These are phyloP conservation scores for Callipepla squamata DNA, from an alignment of 2,113 vertebrate species.

Conservation along the genomic window DNA sequence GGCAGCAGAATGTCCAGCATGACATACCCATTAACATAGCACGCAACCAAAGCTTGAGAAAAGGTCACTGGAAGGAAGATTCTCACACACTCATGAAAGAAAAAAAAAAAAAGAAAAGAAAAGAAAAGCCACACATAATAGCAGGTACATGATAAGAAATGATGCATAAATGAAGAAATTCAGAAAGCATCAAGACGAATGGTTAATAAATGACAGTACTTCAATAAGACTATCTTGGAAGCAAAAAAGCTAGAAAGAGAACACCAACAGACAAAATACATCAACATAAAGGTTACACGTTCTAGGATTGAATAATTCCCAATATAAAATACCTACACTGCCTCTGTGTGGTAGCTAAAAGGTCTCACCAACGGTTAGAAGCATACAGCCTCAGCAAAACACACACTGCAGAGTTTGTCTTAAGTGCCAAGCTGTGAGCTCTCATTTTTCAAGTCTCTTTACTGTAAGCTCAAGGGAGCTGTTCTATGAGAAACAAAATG, in stretches of 20 bases:
- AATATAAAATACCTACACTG: not conserved
- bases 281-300: not conserved
- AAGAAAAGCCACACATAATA: not conserved
- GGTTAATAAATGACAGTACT: not conserved
- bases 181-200: not conserved
- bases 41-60: slow-evolving; percentile 3
- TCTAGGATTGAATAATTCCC: not conserved
- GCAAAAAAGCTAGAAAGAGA: not conserved
- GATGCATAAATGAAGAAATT: not conserved
- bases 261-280: not conserved
- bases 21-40: not conserved
- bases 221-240: not conserved
- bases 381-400: not conserved
- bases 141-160: not conserved
- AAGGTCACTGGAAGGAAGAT: not conserved
- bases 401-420: not conserved
- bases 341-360: not conserved
- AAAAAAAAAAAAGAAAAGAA: not conserved
- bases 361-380: not conserved
- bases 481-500: not conserved
- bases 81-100: not conserved
- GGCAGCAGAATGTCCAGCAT: not conserved
- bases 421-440: not conserved
- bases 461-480: not conserved
- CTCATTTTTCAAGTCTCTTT: not conserved